Conservation (phyloP, 2,113 vertebrate species). For the Cavia aperea region DNA sequence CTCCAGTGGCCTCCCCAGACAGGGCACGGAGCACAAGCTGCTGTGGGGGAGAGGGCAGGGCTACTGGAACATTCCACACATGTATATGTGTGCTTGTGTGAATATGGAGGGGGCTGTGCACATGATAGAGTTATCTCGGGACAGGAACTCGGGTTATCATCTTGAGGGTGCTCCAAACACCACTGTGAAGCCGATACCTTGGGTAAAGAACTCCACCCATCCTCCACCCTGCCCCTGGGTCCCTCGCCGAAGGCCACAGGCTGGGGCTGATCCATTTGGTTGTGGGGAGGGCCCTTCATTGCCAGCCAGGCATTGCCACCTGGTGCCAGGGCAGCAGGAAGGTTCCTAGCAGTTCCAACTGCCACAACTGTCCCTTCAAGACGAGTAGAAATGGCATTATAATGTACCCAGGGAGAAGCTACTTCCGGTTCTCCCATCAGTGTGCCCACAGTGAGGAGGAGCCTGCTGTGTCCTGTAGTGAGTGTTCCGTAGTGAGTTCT, state of each 20-base stretch:
- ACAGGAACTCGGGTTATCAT: constrained; percentile 48
- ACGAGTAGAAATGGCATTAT: not conserved
- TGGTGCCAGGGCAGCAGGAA: not conserved
- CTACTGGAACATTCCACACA: not conserved
- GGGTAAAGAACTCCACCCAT: constrained; percentile 57
- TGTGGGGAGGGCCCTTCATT: not conserved
- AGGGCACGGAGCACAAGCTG: constrained; percentile 46
- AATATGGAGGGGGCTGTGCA: not conserved
- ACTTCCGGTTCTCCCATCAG: not conserved
- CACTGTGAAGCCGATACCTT: constrained; percentile 55
- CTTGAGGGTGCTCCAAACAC: constrained; percentile 59
- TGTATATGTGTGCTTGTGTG: not conserved
- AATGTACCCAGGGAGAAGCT: not conserved
- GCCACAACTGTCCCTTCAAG: not conserved
- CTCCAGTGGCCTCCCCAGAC: constrained; percentile 39
- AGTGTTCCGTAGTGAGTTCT: not conserved
- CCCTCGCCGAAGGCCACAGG: not conserved
- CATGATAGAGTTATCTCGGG: constrained; percentile 63
- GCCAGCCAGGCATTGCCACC: not conserved
- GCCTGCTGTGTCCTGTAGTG: not conserved
- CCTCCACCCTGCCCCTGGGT: constrained; percentile 31
- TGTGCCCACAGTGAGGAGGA: not conserved
- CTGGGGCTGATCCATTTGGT: not conserved
- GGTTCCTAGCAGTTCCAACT: not conserved
- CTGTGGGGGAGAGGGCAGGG: not conserved